Base-by-base conservation (phyloP, 2,888 invertebrate species). In the Macrosoma leucophasiata region DNA sequence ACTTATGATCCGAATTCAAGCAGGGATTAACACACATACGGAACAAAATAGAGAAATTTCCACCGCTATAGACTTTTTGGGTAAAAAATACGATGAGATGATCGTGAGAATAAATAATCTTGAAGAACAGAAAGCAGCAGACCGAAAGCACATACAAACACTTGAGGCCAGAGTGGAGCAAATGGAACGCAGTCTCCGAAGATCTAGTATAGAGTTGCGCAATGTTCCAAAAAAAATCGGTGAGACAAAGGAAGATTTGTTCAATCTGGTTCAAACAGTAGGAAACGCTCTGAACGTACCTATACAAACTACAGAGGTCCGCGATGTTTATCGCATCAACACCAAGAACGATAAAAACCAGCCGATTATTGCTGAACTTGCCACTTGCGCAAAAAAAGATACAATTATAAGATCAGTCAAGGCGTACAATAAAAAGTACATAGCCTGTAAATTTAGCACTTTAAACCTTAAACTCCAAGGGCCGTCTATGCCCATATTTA, bases 261-360 rank as follows among this genome's bases (percentile, higher is more conserved):
- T 26, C 2, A 13, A 33, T 10, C 13, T 33, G 3, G 27, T 33
- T 8, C 26, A 26, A 26, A 27, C 26, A 8, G 11, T 26, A 9
- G 23, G 28, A 9, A 13, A 13, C 18, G 19, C 28, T 5, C 14
- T 27, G 2, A 23, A 18, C n/a, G 22, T 13, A 10, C 27, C 28
- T 15, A 23, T 33, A 11, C 22, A 33, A 17, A 13, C 17, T n/a
- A 6, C 4, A 7, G 35, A 35, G 8, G 25, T 35, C 13, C 35
- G 21, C 2, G 35, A 35, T 21, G 35, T 35, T 10, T 35, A 29
- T 24, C 28, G 35, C 13, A 35, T 35, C 12, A 35, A 35, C 14
- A 26, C 29, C 9, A 19, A 25, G 25, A 35, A 35, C 8, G 29
- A 35, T 9, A 7, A 10, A 4, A 35, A 21, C 14, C 24, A 35